Conservation (phyloP, 2,888 invertebrate species). For the Prionchulus punctatus region DNA sequence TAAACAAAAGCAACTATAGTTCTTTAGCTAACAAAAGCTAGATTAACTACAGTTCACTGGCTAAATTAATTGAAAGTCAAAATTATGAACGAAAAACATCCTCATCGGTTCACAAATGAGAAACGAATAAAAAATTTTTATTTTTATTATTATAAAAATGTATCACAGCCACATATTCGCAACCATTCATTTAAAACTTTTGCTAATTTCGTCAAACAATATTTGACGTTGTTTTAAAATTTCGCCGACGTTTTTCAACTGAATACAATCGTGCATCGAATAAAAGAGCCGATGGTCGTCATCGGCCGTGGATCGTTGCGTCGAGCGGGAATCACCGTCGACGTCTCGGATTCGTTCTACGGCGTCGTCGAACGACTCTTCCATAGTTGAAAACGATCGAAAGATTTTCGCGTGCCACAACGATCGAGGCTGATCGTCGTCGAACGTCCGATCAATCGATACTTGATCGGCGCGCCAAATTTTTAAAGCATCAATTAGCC, state of each 20-base stretch:
- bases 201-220: not conserved
- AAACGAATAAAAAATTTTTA: too few species aligned
- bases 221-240: not conserved
- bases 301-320: too few species aligned
- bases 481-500: not conserved
- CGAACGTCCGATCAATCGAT: too few species aligned
- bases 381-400: not conserved
- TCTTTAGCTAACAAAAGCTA: too few species aligned
- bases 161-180: too few species aligned
- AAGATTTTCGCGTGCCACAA: conserved; percentile 2
- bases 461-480: not conserved
- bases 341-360: too few species aligned
- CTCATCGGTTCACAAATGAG: too few species aligned
- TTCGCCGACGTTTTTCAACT: not conserved
- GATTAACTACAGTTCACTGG: too few species aligned
- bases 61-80: too few species aligned
- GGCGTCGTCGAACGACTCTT: not conserved
- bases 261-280: not conserved
- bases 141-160: too few species aligned
- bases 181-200: not conserved
- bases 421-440: not conserved
- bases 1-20: too few species aligned
- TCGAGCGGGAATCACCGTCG: not conserved
- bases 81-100: too few species aligned
- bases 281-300: not conserved